Evolutionary conservation across 2,113 vertebrate genomes (phyloP), one percentile per base, ranked within the genome.

Genomic region (Paracanthobrama guichenoti): DNA sequence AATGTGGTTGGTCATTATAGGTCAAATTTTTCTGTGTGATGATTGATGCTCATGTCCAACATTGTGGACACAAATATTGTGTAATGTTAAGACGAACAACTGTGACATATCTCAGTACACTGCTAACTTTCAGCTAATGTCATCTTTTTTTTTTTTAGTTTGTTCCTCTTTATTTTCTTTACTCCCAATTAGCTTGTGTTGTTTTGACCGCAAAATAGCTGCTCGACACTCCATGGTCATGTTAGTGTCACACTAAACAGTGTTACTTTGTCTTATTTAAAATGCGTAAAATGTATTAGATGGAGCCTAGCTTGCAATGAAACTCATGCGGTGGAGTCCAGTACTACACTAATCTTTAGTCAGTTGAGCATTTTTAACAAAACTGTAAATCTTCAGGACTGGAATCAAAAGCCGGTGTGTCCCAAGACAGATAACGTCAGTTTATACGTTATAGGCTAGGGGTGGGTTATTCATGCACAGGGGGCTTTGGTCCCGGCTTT

Each of bases 251-350:
- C 64, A 42, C 71, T 79, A 79, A 82, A 72, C 75, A 83, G 80
- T 87, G 74, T 87, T 85, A 83, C 48, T 48, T 71, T 84, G 5
- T 71, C 50, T 57, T 31, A 79, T 79, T 62, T 66, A 79, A 67
- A 80, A 42, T 59, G 16, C 42, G 20, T 60, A 8, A 78, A 59
- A 22, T 64, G 13, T 80, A 66, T 67, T 22, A n/a, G n/a, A 22
- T 67, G 24, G 60, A 66, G 28, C 55, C 22, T 78, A 60, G 75
- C 35, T 78, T 13, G 42, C 53, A 42, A 0, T n/a, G 75, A 59
- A 59, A 77, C 11, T 59, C 3, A 2, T 76, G 74, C 2, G 18
- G 10, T n/a, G 28, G 18, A 5, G 9, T 69, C 18, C 18, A 67
- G 60, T n/a, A 12, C 42, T 67, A 67, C 78, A 67, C 59, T 50